These are phyloP conservation scores for Temnothorax ravouxi DNA, from an alignment of 2,888 invertebrate species.

Conservation along the genomic window DNA sequence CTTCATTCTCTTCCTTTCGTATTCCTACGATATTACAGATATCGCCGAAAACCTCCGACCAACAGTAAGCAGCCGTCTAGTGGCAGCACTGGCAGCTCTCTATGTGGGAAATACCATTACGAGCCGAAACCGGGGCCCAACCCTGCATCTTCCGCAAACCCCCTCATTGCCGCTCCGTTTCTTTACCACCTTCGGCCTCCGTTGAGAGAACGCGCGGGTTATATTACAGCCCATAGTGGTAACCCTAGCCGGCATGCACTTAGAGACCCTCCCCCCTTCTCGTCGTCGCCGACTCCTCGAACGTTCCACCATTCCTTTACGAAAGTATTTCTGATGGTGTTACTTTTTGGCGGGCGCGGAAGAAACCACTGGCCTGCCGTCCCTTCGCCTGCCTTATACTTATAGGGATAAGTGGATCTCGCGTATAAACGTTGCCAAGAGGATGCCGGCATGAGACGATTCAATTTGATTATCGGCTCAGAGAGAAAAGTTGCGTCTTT, in stretches of 20 bases:
- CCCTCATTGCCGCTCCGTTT: constrained; percentile 43
- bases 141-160: constrained; percentile 40
- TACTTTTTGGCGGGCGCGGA: constrained; percentile 71
- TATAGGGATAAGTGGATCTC: constrained; percentile 67
- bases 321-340: constrained; percentile 78
- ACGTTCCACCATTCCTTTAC: constrained; percentile 71
- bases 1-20: constrained; percentile 43
- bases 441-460: constrained; percentile 54
- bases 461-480: constrained; percentile 69
- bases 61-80: constrained; percentile 69
- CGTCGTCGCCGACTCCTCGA: constrained; percentile 67
- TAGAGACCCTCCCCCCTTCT: constrained; percentile 69
- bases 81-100: constrained; percentile 59
- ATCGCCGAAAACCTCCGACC: constrained; percentile 73
- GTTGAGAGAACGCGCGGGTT: constrained; percentile 75
- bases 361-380: constrained; percentile 36
- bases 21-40: constrained; percentile 64
- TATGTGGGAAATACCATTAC: constrained; percentile 76
- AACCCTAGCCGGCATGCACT: constrained; percentile 82
- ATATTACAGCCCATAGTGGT: constrained; percentile 83
- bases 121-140: constrained; percentile 47
- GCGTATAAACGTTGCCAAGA: constrained; percentile 52
- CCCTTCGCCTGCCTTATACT: constrained; percentile 10
- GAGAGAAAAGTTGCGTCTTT: constrained; percentile 62
- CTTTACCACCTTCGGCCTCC: constrained; percentile 45